A percentile compares a stretch with the other conserved stretches of the same genome.
Evolutionary conservation across 2,888 invertebrate species (phyloP).

Genomic region (Melanotus villosus): DNA sequence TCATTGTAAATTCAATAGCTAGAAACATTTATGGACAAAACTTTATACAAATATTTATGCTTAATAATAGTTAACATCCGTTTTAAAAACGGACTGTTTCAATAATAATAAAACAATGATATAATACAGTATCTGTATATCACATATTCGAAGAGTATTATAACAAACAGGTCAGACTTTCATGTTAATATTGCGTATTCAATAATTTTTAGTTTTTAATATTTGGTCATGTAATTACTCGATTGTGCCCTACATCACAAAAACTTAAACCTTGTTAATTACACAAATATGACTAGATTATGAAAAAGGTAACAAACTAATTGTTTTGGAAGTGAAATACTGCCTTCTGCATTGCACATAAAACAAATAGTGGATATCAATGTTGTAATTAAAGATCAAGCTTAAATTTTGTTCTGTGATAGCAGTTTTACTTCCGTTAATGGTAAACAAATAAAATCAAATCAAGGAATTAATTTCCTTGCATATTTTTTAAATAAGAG

Average conservation of each 20-base stretch:
- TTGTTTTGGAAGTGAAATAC: background rate
- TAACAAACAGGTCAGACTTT: constrained; percentile 62
- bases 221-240: constrained; percentile 56
- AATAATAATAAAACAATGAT: constrained; percentile 49
- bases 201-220: constrained; percentile 57
- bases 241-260: constrained; percentile 54
- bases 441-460: too few relatives aligned
- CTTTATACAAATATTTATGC: constrained; percentile 7
- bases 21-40: constrained; percentile 1
- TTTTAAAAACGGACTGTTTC: constrained; percentile 7
- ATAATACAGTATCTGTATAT: constrained; percentile 58
- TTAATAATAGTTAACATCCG: constrained; percentile 32
- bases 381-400: background rate
- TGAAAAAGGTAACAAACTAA: constrained; percentile 35
- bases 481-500: too few relatives aligned
- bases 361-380: too few relatives aligned
- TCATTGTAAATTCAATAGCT: constrained; percentile 6
- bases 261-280: constrained; percentile 26
- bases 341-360: too few relatives aligned
- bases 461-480: too few relatives aligned
- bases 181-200: constrained; percentile 57
- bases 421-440: too few relatives aligned
- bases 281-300: constrained; percentile 42
- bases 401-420: background rate
- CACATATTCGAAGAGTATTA: constrained; percentile 62